These are phyloP conservation scores for Cavia aperea DNA, from an alignment of 2,113 vertebrate species.

Conservation along the genomic window DNA sequence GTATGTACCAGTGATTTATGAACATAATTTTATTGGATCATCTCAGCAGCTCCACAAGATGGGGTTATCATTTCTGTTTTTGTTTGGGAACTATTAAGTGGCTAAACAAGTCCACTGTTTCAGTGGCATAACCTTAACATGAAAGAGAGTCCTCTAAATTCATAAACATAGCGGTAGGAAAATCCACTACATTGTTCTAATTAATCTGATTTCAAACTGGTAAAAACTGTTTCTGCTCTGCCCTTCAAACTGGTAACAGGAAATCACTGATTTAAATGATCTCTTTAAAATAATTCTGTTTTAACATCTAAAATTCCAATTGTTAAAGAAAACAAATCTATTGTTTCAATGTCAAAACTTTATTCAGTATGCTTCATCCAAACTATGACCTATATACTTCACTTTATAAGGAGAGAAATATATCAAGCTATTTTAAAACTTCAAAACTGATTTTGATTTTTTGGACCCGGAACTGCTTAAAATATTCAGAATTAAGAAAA, in stretches of 20 bases:
- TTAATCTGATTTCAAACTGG: neutral
- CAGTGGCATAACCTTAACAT: neutral
- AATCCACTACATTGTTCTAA: neutral
- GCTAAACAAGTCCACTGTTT: neutral
- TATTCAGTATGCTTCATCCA: neutral
- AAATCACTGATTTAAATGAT: neutral
- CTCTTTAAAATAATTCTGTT: neutral
- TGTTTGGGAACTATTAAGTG: neutral
- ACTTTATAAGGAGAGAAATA: neutral
- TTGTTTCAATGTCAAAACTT: neutral
- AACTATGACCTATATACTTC: neutral
- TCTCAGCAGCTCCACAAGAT: neutral
- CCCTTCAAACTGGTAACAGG: neutral
- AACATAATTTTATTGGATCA: neutral
- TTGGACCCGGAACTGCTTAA: neutral
- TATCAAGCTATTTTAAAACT: neutral
- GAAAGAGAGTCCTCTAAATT: neutral
- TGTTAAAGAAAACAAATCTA: conserved; percentile 3
- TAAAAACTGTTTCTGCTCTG: neutral
- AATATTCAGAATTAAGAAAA: neutral
- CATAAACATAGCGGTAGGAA: neutral
- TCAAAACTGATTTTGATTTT: neutral
- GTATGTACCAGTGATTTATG: neutral
- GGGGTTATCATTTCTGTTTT: neutral
- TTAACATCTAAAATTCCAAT: neutral